Percentiles rank a stretch among this genome's conserved stretches.
Conservation (phyloP, 1,140 invertebrate species). For the Lerema accius region DNA sequence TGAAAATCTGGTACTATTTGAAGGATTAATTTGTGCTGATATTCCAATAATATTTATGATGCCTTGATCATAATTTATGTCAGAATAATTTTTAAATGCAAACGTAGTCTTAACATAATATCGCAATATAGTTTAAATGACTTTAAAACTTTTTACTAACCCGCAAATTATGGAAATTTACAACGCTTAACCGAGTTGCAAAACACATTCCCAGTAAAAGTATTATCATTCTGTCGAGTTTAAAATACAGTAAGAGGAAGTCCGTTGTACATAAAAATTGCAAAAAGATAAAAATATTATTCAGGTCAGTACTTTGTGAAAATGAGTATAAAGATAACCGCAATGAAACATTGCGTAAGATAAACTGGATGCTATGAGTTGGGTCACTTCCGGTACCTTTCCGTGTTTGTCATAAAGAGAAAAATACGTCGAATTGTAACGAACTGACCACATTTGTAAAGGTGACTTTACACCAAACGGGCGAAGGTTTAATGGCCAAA, state of each 20-base stretch:
- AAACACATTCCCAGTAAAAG: not conserved
- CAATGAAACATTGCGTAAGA: conserved; percentile 25
- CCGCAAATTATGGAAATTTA: too few species aligned
- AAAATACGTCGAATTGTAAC: conserved; percentile 11
- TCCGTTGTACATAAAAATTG: conserved; percentile 14
- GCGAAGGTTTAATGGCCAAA: too few species aligned
- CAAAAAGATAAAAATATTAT: conserved; percentile 19
- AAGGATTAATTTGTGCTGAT: too few species aligned
- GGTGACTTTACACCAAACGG: too few species aligned
- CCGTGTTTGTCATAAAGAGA: conserved; percentile 8
- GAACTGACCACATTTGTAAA: not conserved
- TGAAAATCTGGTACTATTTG: too few species aligned
- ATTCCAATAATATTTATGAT: too few species aligned
- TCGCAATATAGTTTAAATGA: too few species aligned
- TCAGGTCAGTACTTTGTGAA: conserved; percentile 10
- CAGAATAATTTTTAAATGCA: too few species aligned
- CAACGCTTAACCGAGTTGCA: too few species aligned
- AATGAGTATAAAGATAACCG: conserved; percentile 21
- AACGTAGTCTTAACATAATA: too few species aligned
- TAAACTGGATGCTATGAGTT: conserved; percentile 14
- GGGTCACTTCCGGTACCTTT: conserved; percentile 7
- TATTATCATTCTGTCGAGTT: conserved; percentile 5
- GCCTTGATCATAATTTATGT: too few species aligned
- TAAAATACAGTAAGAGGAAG: not conserved
- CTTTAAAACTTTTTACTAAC: too few species aligned